Percentiles rank a stretch among this genome's conserved stretches.
Conservation (phyloP, 1,140 invertebrate genomes). For the Ephestia elutella region DNA sequence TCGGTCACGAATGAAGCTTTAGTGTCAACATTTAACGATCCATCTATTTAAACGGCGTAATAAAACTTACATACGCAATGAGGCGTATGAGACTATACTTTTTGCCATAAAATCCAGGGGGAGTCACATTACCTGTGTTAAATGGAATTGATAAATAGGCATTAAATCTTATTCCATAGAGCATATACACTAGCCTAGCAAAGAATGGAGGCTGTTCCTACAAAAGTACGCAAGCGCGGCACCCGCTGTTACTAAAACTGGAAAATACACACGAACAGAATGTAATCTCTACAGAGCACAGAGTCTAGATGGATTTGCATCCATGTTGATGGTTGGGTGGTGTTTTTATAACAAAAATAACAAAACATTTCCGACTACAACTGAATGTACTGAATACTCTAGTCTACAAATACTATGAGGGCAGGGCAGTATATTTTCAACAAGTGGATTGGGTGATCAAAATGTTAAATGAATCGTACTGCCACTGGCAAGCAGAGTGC, state of each 20-base stretch:
- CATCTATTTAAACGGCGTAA: no score
- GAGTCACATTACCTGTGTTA: not conserved
- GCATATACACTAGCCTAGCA: not conserved
- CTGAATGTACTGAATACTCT: not conserved
- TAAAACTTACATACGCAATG: no score
- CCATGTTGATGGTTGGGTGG: not conserved
- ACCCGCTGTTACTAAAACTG: not conserved
- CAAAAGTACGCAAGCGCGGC: not conserved
- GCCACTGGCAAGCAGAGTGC: no score
- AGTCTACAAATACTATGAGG: no score
- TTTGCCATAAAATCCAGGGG: not conserved
- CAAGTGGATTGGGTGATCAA: no score
- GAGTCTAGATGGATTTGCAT: not conserved
- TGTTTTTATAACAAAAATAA: not conserved
- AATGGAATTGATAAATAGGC: not conserved
- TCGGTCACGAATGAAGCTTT: no score
- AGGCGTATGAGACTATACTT: not conserved
- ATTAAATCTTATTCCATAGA: not conserved
- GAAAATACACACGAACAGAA: not conserved
- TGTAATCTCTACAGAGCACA: not conserved
- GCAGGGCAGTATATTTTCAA: no score
- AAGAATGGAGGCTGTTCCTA: not conserved
- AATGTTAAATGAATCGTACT: no score
- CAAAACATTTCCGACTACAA: not conserved
- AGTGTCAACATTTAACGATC: no score